A percentile compares a stretch with the other conserved stretches of the same genome.
phyloP scores from a whole-genome alignment of 1,140 invertebrate genomes.

The Drosophila watanabei region DNA sequence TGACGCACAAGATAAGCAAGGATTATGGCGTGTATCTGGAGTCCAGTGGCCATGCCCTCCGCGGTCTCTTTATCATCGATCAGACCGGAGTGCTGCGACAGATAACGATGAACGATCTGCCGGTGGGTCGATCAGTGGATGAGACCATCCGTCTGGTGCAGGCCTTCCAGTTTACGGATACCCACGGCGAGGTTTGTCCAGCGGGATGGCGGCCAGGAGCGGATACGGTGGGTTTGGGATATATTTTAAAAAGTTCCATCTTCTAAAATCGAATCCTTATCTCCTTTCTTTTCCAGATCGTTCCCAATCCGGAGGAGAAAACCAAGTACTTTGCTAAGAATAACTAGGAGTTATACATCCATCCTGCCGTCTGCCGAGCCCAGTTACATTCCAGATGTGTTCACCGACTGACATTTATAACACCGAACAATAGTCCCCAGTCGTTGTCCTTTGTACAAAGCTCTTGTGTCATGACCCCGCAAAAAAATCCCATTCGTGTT shows the following conservation, averaged over 20 bases:
- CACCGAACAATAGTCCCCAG: slow-evolving; percentile 37
- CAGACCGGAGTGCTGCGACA: slow-evolving; percentile 90
- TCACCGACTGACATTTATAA: slow-evolving; percentile 39
- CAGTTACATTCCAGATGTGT: slow-evolving; percentile 55
- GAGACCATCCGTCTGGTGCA: slow-evolving; percentile 96
- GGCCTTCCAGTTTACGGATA: slow-evolving; percentile 97
- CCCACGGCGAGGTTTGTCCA: slow-evolving; percentile 97
- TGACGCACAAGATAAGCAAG: slow-evolving; percentile 96
- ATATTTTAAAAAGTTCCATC: not conserved
- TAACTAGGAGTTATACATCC: slow-evolving; percentile 48
- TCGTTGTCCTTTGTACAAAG: slow-evolving; percentile 45
- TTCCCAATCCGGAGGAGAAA: slow-evolving; percentile 91
- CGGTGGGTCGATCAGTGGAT: slow-evolving; percentile 96
- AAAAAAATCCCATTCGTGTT: slow-evolving; percentile 18
- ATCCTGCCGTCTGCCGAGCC: not conserved
- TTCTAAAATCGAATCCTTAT: not conserved
- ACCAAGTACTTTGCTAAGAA: slow-evolving; percentile 90
- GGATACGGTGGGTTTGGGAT: slow-evolving; percentile 89
- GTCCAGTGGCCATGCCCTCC: slow-evolving; percentile 91
- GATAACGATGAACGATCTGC: slow-evolving; percentile 95
- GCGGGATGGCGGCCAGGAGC: slow-evolving; percentile 97
- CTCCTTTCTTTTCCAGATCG: slow-evolving; percentile 88
- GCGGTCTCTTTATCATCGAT: slow-evolving; percentile 94
- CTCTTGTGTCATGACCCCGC: slow-evolving; percentile 13
- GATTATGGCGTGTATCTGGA: slow-evolving; percentile 97